Evolutionary conservation across 2,888 invertebrate species (phyloP), one percentile per base, ranked within the genome.

Genomic region (Chaetogeoica ovagalla): DNA sequence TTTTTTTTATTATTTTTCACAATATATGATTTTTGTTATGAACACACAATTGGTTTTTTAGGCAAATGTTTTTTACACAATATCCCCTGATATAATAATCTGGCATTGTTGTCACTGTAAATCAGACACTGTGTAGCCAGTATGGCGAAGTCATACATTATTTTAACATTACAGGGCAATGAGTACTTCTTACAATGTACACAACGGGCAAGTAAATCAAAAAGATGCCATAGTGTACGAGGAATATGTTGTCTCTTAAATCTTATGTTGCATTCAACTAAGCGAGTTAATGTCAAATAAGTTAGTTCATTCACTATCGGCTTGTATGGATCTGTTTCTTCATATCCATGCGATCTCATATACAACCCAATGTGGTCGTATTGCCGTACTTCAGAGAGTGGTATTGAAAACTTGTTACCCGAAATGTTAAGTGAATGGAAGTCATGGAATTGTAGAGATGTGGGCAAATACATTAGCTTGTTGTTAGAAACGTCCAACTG

Each of bases 231-330:
- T 1, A 60, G 8, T 39, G 60, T 17, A 21, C 23, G 15, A 43
- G 71, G 71, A 21, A 72, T 72, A 21, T 72, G 43, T 60, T 72
- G 57, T 73, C 72, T 73, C 17, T 19, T 60, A 43, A 48, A 73
- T 23, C 19, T 62, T 6, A 62, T 6, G 48, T 15, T 17, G 23
- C 21, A 48, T 5, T 48, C 0, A 19, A 69, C 2, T 19, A 69
- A 30, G 30, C 19, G 69, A 17, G 13, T 11, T 19, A 69, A 69
- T 11, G 52, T 19, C 11, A 69, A 55, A 69, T 52, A 6, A 55
- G 9, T 55, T 23, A 69, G 55, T 55, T 30, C 5, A 6, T 48
- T 68, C 6, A 21, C 17, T 23, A 48, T 8, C 5, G 21, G 17
- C 23, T 13, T 15, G 15, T 48, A 9, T 48, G 8, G 11, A 23